A percentile compares a stretch with the other conserved stretches of the same genome.
Evolutionary conservation across 2,888 invertebrate genomes (phyloP).

Genomic region (Rhyacophila evoluta): DNA sequence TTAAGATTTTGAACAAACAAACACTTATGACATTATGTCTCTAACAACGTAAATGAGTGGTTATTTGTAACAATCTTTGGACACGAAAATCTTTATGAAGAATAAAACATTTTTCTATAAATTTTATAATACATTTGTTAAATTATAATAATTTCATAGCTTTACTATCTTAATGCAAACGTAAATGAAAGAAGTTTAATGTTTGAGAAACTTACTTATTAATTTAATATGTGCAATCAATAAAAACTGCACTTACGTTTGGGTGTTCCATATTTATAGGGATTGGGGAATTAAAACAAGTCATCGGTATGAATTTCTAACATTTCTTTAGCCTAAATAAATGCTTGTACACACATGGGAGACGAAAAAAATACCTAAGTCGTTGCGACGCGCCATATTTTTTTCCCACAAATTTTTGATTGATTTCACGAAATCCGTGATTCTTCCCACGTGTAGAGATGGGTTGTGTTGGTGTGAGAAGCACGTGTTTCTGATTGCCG

Average conservation of each 20-base stretch:
- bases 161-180: too few relatives aligned
- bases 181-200: too few relatives aligned
- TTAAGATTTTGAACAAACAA: too few relatives aligned
- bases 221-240: not conserved
- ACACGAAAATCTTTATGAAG: too few relatives aligned
- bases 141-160: too few relatives aligned
- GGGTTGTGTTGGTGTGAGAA: slow-evolving; percentile 38
- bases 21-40: too few relatives aligned
- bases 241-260: not conserved
- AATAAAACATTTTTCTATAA: too few relatives aligned
- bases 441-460: slow-evolving; percentile 36
- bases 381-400: slow-evolving; percentile 4
- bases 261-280: not conserved
- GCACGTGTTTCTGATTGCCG: slow-evolving; percentile 30
- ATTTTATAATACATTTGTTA: too few relatives aligned
- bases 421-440: slow-evolving; percentile 28
- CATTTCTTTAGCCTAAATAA: not conserved
- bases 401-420: slow-evolving; percentile 5
- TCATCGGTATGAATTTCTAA: not conserved
- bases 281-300: not conserved
- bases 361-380: not conserved
- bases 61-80: too few relatives aligned
- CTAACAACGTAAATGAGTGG: too few relatives aligned
- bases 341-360: slow-evolving; percentile 7
- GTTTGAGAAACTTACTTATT: too few relatives aligned